Base-by-base conservation (phyloP, 92 coral and sea anemone genomes). In the Porites cylindrica region DNA sequence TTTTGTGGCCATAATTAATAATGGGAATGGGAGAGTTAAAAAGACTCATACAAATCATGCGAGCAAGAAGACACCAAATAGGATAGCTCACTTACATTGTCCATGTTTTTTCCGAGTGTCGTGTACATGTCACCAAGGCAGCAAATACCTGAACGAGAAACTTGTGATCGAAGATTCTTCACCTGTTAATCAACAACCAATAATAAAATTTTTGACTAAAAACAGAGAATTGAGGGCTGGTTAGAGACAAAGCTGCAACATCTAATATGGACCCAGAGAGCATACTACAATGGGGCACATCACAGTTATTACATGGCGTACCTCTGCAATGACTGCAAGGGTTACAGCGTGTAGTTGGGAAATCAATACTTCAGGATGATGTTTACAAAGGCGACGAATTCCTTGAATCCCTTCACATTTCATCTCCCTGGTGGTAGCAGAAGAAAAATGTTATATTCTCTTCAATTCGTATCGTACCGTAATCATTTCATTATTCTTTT, bases 141-240 rank as follows among this genome's bases (percentile, higher is more conserved):
- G 76, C 94, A 97, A 72, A 97, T 88, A 54, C 94, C 99, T 16
- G 98, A 97, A 72, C 98, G 89, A 19, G 98, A 90, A 4, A 97
- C 99, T 92, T 97, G 99, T 9, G 99, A 95, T 73, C 99, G 97
- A 14, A 97, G 91, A 56, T 97, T 97, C 87, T 97, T 95, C 70
- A 95, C 99, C 99, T 97, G 82, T 23, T 60, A 26, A 69, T 60
- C 38, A 62, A 1, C 14, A 86, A 62, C 53, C 69, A 47, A 53
- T 8, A 56, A 56, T 56, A 56, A 56, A 14, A 10, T 10, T 7
- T 56, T 14, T 14, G 61, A 56, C 61, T 56, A 14, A 56, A 14
- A 56, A 38, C 47, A 38, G 47, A 38, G 47, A 38, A 38, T 38
- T 38, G 47, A 38, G 47, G 47, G 47, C 4, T 4, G 47, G 6